Evolutionary conservation across 1,140 invertebrate species (phyloP), one percentile per base, ranked within the genome.

Genomic region (Drosophila parabipectinata): DNA sequence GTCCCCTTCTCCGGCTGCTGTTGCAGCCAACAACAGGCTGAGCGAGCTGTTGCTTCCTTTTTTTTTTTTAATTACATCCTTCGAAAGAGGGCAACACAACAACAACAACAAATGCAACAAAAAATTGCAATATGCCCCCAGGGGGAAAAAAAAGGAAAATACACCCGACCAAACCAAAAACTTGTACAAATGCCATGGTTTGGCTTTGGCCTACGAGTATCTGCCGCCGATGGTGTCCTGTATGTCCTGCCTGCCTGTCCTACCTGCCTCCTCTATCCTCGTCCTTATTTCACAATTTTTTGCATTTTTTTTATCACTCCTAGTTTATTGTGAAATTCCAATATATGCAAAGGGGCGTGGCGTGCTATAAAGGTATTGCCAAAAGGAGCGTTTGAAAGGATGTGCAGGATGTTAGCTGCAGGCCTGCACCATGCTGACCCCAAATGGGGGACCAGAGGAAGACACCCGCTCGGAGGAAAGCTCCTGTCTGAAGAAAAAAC

Each of bases 311-410:
- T 24, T 45, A 45, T 18, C 48, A 24, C 39, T 39, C 82, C 62
- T 81, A 87, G 82, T 85, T 85, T 85, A 85, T 82, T 85, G 82
- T 82, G 45, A 85, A 85, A 85, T 87, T 87, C 82, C 82, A 85
- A 85, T 81, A 87, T 87, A 81, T 71, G 63, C 77, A 68, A 34
- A 4, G 72, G 68, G 51, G 74, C 52, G 39, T 52, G 58, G 26
- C 44, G 18, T 52, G 57, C 58, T 37, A 67, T 61, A 77, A 71
- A 64, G 56, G 67, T 79, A 54, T 12, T 37, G 34, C 34, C 34
- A 37, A 37, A 37, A 37, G 34, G 34, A 37, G 12, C 34, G 26
- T 28, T 12, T 37, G 34, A 4, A 37, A 37, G 12, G 34, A 37
- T 37, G 34, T 37, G 34, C 34, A 37, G 34, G 34, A 37, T 37